Percentiles rank a stretch among this genome's conserved stretches.
These are phyloP conservation scores for Gymnoscelis rufifasciata DNA, from an alignment of 2,888 invertebrate species.

Conservation along the genomic window DNA sequence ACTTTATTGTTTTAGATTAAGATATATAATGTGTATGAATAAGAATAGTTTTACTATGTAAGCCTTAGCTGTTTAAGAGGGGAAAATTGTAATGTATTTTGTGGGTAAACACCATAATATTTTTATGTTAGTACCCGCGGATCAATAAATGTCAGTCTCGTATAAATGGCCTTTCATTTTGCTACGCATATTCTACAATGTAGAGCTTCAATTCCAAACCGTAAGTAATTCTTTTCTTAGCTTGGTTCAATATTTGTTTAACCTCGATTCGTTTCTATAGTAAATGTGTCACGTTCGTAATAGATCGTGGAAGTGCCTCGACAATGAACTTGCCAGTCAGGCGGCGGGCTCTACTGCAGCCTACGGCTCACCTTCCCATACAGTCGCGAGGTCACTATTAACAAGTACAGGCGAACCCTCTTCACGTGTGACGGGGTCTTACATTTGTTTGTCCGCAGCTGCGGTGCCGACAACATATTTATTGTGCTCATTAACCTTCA, in stretches of 20 bases:
- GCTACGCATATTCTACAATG: too few species aligned
- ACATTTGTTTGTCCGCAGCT: constrained; percentile 77
- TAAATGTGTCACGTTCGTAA: constrained; percentile 54
- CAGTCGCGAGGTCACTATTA: constrained; percentile 18
- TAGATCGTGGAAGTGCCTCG: constrained; percentile 49
- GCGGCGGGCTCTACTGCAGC: constrained; percentile 23
- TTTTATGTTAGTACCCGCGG: too few species aligned
- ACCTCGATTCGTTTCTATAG: constrained; percentile 45
- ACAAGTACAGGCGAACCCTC: constrained; percentile 43
- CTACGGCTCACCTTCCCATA: constrained; percentile 17
- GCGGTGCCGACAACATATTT: constrained; percentile 79
- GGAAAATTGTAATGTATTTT: too few species aligned
- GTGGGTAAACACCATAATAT: too few species aligned
- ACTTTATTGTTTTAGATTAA: too few species aligned
- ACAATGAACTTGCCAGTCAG: constrained; percentile 69
- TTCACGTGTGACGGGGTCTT: constrained; percentile 67
- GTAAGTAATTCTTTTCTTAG: constrained; percentile 37
- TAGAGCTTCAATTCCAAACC: constrained; percentile 33
- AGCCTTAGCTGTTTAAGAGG: too few species aligned
- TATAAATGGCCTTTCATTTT: too few species aligned
- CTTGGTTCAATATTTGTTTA: constrained; percentile 45
- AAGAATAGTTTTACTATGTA: too few species aligned
- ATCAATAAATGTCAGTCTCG: too few species aligned
- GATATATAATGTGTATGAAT: too few species aligned
- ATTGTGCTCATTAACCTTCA: constrained; percentile 79